phyloP scores from a whole-genome alignment of 2,113 vertebrate species.

The Osmerus mordax region DNA sequence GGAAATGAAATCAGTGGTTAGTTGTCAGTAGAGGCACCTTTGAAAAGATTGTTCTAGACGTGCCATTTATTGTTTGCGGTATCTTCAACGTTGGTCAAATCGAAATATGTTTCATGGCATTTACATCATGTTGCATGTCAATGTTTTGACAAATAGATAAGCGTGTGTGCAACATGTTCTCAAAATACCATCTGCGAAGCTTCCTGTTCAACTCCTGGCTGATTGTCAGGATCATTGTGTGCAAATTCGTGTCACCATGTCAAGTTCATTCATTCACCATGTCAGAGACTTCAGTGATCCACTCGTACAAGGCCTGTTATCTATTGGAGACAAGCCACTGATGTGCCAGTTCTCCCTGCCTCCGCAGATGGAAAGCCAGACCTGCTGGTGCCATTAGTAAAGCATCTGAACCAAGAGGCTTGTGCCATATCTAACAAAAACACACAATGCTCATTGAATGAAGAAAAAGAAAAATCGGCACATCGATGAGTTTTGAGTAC shows the following conservation, averaged over 20 bases:
- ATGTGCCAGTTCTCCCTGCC: slow-evolving; percentile 52
- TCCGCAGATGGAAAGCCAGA: slow-evolving; percentile 22
- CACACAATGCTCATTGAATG: slow-evolving; percentile 1
- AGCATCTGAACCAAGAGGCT: slow-evolving; percentile 24
- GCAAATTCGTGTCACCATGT: slow-evolving; percentile 44
- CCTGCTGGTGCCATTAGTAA: slow-evolving; percentile 26
- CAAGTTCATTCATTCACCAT: slow-evolving; percentile 42
- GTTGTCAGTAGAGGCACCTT: slow-evolving; percentile 23
- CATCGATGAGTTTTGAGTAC: no score
- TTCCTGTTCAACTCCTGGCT: slow-evolving; percentile 33
- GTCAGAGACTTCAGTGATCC: slow-evolving; percentile 37
- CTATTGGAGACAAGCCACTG: slow-evolving; percentile 30
- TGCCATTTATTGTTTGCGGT: slow-evolving; percentile 28
- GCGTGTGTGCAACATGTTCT: slow-evolving; percentile 10
- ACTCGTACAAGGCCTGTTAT: slow-evolving; percentile 51
- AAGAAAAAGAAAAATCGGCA: no score
- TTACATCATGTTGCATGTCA: slow-evolving; percentile 23
- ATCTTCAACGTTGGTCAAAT: slow-evolving; percentile 26
- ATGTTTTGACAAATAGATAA: slow-evolving; percentile 36
- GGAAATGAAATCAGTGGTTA: slow-evolving; percentile 39
- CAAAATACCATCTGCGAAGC: slow-evolving; percentile 1
- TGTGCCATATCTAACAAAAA: slow-evolving; percentile 21
- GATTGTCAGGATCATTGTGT: slow-evolving; percentile 43
- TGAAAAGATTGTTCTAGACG: not conserved
- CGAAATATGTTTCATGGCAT: slow-evolving; percentile 20